Base-by-base conservation (phyloP, 92 coral and sea anemone genomes). In the Zoanthus sociatus region DNA sequence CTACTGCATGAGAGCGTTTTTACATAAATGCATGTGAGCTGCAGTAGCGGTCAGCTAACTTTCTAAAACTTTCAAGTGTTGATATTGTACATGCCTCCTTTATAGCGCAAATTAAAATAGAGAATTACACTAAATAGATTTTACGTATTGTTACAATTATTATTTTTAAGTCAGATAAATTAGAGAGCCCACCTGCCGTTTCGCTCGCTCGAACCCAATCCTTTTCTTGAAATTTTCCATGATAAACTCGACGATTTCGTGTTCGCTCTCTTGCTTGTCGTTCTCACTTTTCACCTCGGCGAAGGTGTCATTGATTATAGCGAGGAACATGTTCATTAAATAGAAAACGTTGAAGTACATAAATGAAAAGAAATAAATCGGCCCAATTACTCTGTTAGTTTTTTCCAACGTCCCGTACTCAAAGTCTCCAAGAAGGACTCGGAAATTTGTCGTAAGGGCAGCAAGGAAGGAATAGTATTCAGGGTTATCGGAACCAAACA, bases 291-390 rank as follows among this genome's bases (percentile, higher is more conserved):
- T 95, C 71, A 96, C 95, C 0, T 92, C 98, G 8, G 95, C 30
- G 53, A 91, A 95, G 73, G 98, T 83, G 83, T 96, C 98, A 87
- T 96, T 96, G 87, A 96, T 93, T 92, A 96, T 96, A 11, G 98
- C 98, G 68, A 96, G 84, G 50, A 96, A 96, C 96, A 96, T 95
- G 93, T 96, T 96, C 92, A 96, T 90, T 70, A 96, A 90, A 79
- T 89, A 91, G 32, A 96, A 89, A 0, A 96, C 98, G 84, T 90
- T 88, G 86, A 96, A 85, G 89, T 94, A 94, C 95, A 96, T 92
- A 92, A 92, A 96, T 1, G 87, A 21, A 84, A 96, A 92, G 93
- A 96, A 96, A 88, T 94, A 96, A 14, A 91, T 2, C 3, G 95
- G 98, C 9, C 98, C 98, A 30, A 96, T 68, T 0, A 94, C 5